phyloP scores from a whole-genome alignment of 1,140 invertebrate genomes.

The Linepithema humile region DNA sequence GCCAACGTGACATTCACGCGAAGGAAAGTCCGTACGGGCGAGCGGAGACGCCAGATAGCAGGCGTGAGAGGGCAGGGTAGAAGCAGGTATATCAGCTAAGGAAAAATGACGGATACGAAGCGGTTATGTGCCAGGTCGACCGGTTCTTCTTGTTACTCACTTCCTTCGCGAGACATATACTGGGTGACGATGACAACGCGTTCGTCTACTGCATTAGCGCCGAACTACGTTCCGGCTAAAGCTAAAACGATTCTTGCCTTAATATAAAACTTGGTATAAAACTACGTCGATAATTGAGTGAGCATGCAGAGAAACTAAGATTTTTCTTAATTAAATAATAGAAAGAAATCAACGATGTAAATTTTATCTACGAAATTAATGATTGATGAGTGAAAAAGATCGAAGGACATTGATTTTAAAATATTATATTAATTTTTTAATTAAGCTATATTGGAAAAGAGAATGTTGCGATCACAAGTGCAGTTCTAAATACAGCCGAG shows the following conservation, averaged over 20 bases:
- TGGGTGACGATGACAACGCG: slow-evolving; percentile 59
- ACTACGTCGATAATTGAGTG: not conserved
- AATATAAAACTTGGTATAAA: not conserved
- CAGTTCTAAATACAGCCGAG: no score
- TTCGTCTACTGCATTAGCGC: not conserved
- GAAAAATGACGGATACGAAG: slow-evolving; percentile 71
- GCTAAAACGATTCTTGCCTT: not conserved
- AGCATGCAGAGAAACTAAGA: not conserved
- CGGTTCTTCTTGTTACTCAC: slow-evolving; percentile 69
- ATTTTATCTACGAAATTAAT: not conserved
- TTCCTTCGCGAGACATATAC: slow-evolving; percentile 66
- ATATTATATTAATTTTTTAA: no score
- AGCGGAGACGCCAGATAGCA: slow-evolving; percentile 4
- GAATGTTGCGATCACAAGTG: no score
- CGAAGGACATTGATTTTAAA: no score
- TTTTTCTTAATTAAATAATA: not conserved
- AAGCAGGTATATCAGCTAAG: slow-evolving; percentile 61
- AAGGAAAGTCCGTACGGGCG: slow-evolving; percentile 32
- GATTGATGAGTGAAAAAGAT: not conserved
- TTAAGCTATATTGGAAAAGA: no score
- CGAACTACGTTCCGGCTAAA: not conserved
- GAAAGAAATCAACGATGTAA: not conserved
- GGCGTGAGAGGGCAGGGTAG: not conserved
- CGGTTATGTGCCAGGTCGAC: slow-evolving; percentile 67
- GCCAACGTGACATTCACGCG: slow-evolving; percentile 52